Evolutionary conservation across 35 echinoderm and acorn worm genomes (phyloP).

Genomic region (Apostichopus japonicus): DNA sequence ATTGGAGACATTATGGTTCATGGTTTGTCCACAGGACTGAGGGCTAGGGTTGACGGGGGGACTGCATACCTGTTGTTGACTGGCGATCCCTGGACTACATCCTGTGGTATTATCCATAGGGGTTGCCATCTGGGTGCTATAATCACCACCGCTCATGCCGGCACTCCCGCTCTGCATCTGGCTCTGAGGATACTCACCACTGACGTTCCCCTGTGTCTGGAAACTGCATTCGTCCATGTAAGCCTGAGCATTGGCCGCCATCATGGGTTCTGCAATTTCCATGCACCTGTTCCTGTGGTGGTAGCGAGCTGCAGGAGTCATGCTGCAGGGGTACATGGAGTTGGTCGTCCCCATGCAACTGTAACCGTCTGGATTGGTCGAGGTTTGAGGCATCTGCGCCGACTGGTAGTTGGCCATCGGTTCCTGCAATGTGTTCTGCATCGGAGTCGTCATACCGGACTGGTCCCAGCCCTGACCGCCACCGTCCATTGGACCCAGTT

Average conservation of each 20-base stretch:
- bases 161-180: constrained; percentile 34
- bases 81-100: constrained; percentile 58
- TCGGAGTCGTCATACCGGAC: constrained; percentile 27
- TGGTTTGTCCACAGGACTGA: constrained; percentile 30
- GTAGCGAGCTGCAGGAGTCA: constrained; percentile 42
- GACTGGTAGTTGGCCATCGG: constrained; percentile 46
- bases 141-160: constrained; percentile 45
- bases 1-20: constrained; percentile 55
- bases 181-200: constrained; percentile 14
- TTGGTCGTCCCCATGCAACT: constrained; percentile 63
- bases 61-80: constrained; percentile 78
- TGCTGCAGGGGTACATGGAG: constrained; percentile 60
- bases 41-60: constrained; percentile 58
- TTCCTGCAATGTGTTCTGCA: constrained; percentile 40
- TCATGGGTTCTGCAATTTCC: constrained; percentile 89
- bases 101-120: constrained; percentile 55
- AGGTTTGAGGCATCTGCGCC: neutral
- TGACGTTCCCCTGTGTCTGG: constrained; percentile 33
- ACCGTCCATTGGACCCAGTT: constrained; percentile 20
- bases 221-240: constrained; percentile 43
- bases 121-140: constrained; percentile 70
- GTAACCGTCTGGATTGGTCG: constrained; percentile 6
- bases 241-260: constrained; percentile 52
- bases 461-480: constrained; percentile 36
- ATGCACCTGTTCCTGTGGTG: constrained; percentile 77